A percentile compares a stretch with the other conserved stretches of the same genome.
These are phyloP conservation scores for Troides aeacus DNA, from an alignment of 2,888 invertebrate species.

Conservation along the genomic window DNA sequence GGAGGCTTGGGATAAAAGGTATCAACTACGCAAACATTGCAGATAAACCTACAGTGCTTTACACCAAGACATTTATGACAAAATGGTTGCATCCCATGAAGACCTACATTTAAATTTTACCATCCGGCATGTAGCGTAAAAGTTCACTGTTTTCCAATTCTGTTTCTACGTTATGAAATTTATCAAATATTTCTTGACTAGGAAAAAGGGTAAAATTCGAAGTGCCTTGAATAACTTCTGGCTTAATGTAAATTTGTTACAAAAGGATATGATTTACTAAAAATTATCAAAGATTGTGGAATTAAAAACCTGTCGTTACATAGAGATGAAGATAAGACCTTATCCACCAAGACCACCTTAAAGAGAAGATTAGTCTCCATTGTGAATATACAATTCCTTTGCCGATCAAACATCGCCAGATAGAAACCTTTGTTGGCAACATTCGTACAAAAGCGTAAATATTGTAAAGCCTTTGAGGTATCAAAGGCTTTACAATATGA, in stretches of 20 bases:
- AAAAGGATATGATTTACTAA: too few relatives aligned
- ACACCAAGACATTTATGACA: background rate
- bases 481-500: background rate
- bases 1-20: background rate
- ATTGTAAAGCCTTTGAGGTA: background rate
- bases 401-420: background rate
- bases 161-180: too few relatives aligned
- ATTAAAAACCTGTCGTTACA: too few relatives aligned
- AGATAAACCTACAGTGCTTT: background rate
- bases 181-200: too few relatives aligned
- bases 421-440: background rate
- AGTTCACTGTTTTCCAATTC: background rate
- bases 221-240: too few relatives aligned
- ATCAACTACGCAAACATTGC: background rate
- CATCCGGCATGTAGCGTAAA: slow-evolving; percentile 6
- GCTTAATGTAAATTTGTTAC: too few relatives aligned
- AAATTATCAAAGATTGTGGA: too few relatives aligned
- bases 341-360: too few relatives aligned
- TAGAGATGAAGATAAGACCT: background rate
- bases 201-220: too few relatives aligned
- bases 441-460: background rate
- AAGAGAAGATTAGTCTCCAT: background rate
- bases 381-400: background rate
- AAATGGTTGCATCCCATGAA: slow-evolving; percentile 6
- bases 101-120: slow-evolving; percentile 25